Conservation (phyloP, 2,888 invertebrate genomes). For the Scotopteryx bipunctaria region DNA sequence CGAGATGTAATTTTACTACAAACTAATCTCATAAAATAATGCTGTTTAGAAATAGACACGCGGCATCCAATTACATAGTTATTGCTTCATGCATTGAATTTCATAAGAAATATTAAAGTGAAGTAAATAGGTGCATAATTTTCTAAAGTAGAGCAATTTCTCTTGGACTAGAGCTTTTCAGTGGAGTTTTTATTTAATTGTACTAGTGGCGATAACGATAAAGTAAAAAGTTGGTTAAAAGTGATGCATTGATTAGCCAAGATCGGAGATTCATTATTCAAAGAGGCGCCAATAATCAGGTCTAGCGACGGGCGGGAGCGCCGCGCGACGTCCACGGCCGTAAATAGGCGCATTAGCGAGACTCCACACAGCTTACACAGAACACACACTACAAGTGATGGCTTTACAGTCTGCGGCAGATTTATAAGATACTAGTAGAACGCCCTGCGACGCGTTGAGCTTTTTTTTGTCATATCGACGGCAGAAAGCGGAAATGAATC, state of each 20-base stretch:
- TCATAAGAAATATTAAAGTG: too few relatives aligned
- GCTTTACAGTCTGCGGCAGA: too few relatives aligned
- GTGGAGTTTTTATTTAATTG: too few relatives aligned
- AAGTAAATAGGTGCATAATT: too few relatives aligned
- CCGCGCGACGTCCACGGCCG: constrained; percentile 43
- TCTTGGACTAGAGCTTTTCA: constrained; percentile 2
- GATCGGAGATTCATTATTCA: constrained; percentile 68
- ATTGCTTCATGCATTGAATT: constrained; percentile 21
- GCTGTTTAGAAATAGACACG: constrained; percentile 20
- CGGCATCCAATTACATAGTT: constrained; percentile 32
- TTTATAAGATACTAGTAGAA: too few relatives aligned
- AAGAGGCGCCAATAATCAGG: constrained; percentile 69
- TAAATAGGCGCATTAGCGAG: constrained; percentile 60
- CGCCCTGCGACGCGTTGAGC: too few relatives aligned
- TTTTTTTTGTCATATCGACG: too few relatives aligned
- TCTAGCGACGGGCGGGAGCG: constrained; percentile 53
- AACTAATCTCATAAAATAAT: constrained; percentile 28
- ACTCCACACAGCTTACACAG: constrained; percentile 8
- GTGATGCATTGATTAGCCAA: constrained; percentile 67
- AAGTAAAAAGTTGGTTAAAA: constrained; percentile 1
- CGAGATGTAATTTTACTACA: constrained; percentile 18
- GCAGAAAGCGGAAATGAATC: too few relatives aligned
- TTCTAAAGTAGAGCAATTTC: constrained; percentile 28
- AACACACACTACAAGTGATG: too few relatives aligned
- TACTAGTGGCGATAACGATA: too few relatives aligned